phyloP scores from a whole-genome alignment of 2,113 vertebrate species.

The Cervus canadensis region DNA sequence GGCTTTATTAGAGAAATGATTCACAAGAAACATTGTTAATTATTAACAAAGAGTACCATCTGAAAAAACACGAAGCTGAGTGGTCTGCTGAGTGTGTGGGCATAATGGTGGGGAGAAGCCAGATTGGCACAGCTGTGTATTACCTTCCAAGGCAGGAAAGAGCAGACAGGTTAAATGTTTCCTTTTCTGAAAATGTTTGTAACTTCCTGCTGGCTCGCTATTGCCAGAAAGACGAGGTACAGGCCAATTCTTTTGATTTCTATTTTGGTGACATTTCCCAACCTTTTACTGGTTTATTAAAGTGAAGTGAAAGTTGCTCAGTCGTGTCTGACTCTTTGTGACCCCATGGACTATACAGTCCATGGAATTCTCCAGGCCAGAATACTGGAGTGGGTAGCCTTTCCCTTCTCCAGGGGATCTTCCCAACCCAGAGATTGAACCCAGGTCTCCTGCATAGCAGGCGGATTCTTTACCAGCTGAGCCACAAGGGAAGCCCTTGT shows the following conservation, averaged over 20 bases:
- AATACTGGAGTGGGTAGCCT: not conserved
- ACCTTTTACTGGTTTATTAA: not conserved
- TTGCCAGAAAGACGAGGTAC: not conserved
- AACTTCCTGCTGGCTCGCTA: not conserved
- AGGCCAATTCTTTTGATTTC: not conserved
- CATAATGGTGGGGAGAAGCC: not conserved
- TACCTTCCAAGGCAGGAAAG: not conserved
- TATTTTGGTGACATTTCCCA: not conserved
- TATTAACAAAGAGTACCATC: not conserved
- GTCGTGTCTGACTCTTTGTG: not conserved
- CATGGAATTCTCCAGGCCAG: not conserved
- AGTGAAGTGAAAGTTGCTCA: not conserved
- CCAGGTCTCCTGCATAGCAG: not conserved
- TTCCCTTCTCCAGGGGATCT: not conserved
- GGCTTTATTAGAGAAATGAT: conserved; percentile 16
- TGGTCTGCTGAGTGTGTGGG: not conserved
- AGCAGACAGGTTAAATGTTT: not conserved
- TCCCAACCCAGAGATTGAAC: not conserved
- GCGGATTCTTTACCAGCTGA: not conserved
- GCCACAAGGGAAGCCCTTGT: not conserved
- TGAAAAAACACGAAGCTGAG: not conserved
- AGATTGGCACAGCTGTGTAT: not conserved
- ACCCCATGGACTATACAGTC: not conserved
- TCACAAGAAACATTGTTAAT: not conserved
- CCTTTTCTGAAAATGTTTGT: not conserved